Evolutionary conservation across 2,113 vertebrate genomes (phyloP).

Genomic region (Vombatus ursinus): DNA sequence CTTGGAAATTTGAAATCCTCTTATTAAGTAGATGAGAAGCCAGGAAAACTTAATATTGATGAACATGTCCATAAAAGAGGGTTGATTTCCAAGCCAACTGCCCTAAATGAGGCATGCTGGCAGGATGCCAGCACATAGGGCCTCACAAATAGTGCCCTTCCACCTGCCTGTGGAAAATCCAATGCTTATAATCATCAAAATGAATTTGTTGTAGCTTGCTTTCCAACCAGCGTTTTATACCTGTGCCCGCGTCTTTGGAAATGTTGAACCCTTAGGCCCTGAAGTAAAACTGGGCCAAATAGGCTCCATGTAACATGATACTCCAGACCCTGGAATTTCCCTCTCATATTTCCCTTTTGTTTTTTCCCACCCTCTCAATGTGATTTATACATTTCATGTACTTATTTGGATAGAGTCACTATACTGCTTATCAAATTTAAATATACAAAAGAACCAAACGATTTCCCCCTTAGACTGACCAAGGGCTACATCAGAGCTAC

Average conservation of each 20-base stretch:
- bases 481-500: not conserved
- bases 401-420: not conserved
- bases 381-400: not conserved
- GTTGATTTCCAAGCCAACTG: constrained; percentile 31
- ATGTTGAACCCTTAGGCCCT: not conserved
- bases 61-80: constrained; percentile 9
- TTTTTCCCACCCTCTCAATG: not conserved
- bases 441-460: not conserved
- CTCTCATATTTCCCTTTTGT: not conserved
- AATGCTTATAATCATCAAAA: not conserved
- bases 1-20: constrained; percentile 23
- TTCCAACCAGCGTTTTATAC: not conserved
- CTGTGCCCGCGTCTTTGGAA: constrained; percentile 20
- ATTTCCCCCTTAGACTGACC: not conserved
- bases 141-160: not conserved
- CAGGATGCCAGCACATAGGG: not conserved
- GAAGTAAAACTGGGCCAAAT: not conserved
- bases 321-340: not conserved
- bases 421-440: constrained; percentile 4
- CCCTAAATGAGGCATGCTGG: not conserved
- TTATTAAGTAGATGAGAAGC: not conserved
- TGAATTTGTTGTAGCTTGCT: not conserved
- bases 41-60: constrained; percentile 15
- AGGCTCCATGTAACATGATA: not conserved
- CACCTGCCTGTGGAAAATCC: constrained; percentile 1